Conservation (phyloP, 1,140 invertebrate genomes). For the Eueides isabella region DNA sequence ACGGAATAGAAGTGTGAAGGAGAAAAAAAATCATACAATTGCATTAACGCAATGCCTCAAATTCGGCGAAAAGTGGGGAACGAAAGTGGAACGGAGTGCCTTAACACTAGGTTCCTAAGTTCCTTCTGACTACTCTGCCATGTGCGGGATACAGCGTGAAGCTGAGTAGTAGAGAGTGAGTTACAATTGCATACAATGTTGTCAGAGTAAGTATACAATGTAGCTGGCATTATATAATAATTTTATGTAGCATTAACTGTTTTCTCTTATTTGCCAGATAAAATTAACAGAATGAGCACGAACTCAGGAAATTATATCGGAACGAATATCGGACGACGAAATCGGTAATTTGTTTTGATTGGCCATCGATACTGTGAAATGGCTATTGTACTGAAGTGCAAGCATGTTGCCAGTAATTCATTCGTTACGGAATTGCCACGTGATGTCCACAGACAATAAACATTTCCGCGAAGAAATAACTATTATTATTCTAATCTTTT, state of each 20-base stretch:
- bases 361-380: conserved; percentile 69
- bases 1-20: too few relatives aligned
- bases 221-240: neutral
- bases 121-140: too few relatives aligned
- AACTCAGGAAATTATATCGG: conserved; percentile 70
- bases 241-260: conserved; percentile 1
- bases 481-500: conserved; percentile 26
- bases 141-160: too few relatives aligned
- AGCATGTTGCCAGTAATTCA: conserved; percentile 64
- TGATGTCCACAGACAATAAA: conserved; percentile 44
- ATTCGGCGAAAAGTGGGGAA: too few relatives aligned
- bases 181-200: neutral
- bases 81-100: too few relatives aligned
- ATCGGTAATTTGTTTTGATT: conserved; percentile 76
- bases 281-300: conserved; percentile 42
- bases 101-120: too few relatives aligned
- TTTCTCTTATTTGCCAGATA: conserved; percentile 13
- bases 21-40: too few relatives aligned
- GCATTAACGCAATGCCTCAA: too few relatives aligned
- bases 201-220: neutral
- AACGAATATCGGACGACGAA: conserved; percentile 73
- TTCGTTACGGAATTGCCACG: conserved; percentile 65
- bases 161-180: too few relatives aligned
- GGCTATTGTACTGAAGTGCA: conserved; percentile 58
- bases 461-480: conserved; percentile 19